These are phyloP conservation scores for Argentina silus DNA, from an alignment of 2,797 vertebrate species.

Conservation along the genomic window DNA sequence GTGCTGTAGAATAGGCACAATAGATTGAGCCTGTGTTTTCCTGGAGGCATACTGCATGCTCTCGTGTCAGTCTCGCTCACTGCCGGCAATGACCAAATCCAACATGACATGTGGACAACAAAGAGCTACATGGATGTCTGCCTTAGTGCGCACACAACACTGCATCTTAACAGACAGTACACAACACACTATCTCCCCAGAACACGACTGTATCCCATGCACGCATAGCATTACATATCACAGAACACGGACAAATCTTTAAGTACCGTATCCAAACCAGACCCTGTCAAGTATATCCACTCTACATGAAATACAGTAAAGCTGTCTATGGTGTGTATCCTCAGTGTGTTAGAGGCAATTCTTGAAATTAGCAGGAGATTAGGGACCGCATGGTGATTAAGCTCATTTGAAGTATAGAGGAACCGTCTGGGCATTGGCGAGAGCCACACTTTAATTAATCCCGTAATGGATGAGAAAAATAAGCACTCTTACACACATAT, in stretches of 20 bases:
- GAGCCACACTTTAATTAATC: slow-evolving; percentile 83
- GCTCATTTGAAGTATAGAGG: slow-evolving; percentile 82
- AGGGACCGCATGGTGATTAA: slow-evolving; percentile 80
- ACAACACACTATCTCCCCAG: slow-evolving; percentile 60
- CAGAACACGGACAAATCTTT: slow-evolving; percentile 70
- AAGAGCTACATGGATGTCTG: slow-evolving; percentile 72
- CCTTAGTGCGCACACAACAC: slow-evolving; percentile 43
- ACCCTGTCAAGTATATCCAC: slow-evolving; percentile 62
- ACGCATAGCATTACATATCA: slow-evolving; percentile 70
- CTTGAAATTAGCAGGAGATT: slow-evolving; percentile 81
- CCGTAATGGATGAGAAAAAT: slow-evolving; percentile 81
- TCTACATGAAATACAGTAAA: slow-evolving; percentile 66
- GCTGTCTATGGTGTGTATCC: slow-evolving; percentile 57
- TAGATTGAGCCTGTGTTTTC: slow-evolving; percentile 72
- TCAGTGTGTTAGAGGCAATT: slow-evolving; percentile 75
- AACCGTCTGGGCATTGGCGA: slow-evolving; percentile 81
- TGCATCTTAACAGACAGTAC: slow-evolving; percentile 45
- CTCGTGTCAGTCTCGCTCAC: slow-evolving; percentile 71
- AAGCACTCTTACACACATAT: slow-evolving; percentile 79
- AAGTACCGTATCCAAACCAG: slow-evolving; percentile 70
- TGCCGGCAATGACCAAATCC: slow-evolving; percentile 73
- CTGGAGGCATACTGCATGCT: slow-evolving; percentile 69
- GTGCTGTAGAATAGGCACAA: slow-evolving; percentile 64
- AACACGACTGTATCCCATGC: slow-evolving; percentile 67
- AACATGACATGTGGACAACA: slow-evolving; percentile 79